Percentiles rank a stretch among this genome's conserved stretches.
Conservation (phyloP, 2,113 vertebrate genomes). For the Xiphophorus hellerii region DNA sequence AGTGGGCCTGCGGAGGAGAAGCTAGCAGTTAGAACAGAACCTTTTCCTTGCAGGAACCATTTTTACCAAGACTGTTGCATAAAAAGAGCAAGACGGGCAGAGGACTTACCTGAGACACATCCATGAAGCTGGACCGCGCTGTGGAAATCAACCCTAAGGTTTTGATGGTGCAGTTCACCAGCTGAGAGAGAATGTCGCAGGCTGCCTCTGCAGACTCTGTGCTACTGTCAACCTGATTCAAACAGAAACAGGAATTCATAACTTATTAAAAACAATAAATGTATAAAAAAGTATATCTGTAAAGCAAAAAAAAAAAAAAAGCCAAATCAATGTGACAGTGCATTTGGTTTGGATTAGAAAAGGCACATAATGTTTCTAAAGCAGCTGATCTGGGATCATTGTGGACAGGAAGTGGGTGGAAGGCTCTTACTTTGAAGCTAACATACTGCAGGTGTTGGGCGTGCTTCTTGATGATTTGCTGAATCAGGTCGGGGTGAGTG, state of each 20-base stretch:
- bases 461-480: slow-evolving; percentile 92
- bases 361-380: slow-evolving; percentile 22
- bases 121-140: slow-evolving; percentile 91
- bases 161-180: slow-evolving; percentile 91
- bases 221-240: slow-evolving; percentile 87
- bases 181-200: slow-evolving; percentile 90
- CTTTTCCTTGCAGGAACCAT: not conserved
- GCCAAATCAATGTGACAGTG: slow-evolving; percentile 27
- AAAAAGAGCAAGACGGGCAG: not conserved
- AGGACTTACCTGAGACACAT: slow-evolving; percentile 85
- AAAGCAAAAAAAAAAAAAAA: slow-evolving; percentile 7
- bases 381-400: slow-evolving; percentile 8
- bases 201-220: slow-evolving; percentile 91
- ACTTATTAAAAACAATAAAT: slow-evolving; percentile 6
- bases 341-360: slow-evolving; percentile 51
- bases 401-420: not conserved
- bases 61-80: not conserved
- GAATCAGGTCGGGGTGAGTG: slow-evolving; percentile 91
- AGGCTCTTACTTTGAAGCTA: slow-evolving; percentile 87
- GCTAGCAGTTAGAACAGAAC: too few relatives aligned
- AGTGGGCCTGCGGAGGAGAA: slow-evolving; percentile 66
- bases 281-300: slow-evolving; percentile 20
- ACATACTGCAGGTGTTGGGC: slow-evolving; percentile 89
- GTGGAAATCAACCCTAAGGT: slow-evolving; percentile 91
- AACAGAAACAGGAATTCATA: slow-evolving; percentile 38